phyloP scores from a whole-genome alignment of 1,140 invertebrate species.

The Bombus superbus region DNA sequence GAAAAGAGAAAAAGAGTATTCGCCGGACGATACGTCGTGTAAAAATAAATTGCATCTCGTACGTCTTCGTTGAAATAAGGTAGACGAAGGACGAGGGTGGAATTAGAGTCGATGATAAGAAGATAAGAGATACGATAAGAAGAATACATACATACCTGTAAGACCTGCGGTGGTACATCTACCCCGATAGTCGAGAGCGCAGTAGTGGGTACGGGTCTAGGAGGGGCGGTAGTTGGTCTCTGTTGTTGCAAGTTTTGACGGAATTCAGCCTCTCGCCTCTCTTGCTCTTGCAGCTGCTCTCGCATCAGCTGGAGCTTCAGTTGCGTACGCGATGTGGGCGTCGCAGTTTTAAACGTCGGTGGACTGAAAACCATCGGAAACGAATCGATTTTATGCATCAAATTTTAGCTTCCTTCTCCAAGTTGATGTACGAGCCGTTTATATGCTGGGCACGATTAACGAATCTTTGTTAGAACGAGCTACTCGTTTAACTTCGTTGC shows the following conservation, averaged over 20 bases:
- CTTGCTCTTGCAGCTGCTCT: conserved; percentile 90
- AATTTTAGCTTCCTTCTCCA: background rate
- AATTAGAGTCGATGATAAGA: background rate
- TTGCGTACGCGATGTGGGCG: conserved; percentile 91
- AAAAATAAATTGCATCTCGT: background rate
- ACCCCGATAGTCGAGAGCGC: conserved; percentile 86
- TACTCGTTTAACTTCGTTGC: background rate
- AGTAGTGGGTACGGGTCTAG: conserved; percentile 83
- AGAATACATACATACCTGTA: conserved; percentile 85
- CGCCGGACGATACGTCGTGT: background rate
- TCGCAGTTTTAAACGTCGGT: conserved; percentile 91
- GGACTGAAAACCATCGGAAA: conserved; percentile 85
- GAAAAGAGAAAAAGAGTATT: background rate
- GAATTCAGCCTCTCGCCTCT: conserved; percentile 83
- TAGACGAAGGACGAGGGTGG: background rate
- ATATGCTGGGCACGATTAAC: background rate
- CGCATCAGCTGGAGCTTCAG: conserved; percentile 93
- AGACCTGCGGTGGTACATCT: conserved; percentile 90
- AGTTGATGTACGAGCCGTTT: background rate
- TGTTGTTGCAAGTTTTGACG: conserved; percentile 84
- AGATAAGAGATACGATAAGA: background rate
- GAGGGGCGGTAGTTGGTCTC: conserved; percentile 82
- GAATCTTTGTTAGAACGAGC: background rate
- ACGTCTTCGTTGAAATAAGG: background rate
- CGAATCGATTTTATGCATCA: background rate